Conservation (phyloP, 2,888 invertebrate genomes). For the Drosophila koepferae region DNA sequence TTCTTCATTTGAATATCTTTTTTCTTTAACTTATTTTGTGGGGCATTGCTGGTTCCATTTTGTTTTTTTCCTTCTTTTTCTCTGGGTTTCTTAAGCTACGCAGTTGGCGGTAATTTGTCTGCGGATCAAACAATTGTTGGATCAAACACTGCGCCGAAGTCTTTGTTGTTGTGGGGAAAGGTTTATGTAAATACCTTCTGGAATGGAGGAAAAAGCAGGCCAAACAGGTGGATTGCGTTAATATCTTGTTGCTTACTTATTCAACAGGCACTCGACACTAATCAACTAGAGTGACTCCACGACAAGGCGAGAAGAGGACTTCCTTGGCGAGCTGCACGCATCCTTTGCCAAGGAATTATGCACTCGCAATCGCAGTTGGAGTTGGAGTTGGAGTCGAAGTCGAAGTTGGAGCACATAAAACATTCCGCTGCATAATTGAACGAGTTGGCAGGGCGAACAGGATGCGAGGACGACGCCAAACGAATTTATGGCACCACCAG, state of each 20-base stretch:
- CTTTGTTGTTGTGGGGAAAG: constrained; percentile 20
- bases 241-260: constrained; percentile 64
- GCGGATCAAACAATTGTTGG: constrained; percentile 64
- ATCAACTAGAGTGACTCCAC: constrained; percentile 72
- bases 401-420: constrained; percentile 65
- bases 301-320: constrained; percentile 18
- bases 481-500: constrained; percentile 75
- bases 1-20: constrained; percentile 59
- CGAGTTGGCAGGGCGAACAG: constrained; percentile 60
- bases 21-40: constrained; percentile 27
- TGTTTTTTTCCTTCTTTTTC: not conserved
- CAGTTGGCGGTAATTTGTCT: constrained; percentile 59
- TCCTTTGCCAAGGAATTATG: constrained; percentile 69
- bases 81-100: constrained; percentile 6
- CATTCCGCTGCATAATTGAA: constrained; percentile 83
- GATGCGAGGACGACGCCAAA: constrained; percentile 44
- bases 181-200: constrained; percentile 52
- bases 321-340: constrained; percentile 44
- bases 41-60: constrained; percentile 1
- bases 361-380: constrained; percentile 42
- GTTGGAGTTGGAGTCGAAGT: not conserved
- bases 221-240: constrained; percentile 51
- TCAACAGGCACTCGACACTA: constrained; percentile 76
- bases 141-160: constrained; percentile 23
- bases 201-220: constrained; percentile 11